phyloP scores from a whole-genome alignment of 92 coral and sea anemone species.

The Isaurus tuberculatus region DNA sequence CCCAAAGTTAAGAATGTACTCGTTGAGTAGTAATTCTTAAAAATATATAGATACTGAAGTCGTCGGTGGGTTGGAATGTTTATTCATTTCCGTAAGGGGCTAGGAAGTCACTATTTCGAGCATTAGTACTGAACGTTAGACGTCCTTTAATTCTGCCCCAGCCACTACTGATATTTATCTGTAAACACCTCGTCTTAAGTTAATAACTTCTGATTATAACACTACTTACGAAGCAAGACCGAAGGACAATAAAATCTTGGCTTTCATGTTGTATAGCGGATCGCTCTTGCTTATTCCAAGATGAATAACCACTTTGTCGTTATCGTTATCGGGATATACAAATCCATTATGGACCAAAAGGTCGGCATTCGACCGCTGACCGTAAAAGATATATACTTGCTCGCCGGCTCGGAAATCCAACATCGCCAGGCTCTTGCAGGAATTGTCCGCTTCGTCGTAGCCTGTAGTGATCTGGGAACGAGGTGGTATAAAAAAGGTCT shows the following conservation, averaged over 20 bases:
- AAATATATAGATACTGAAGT: too few relatives aligned
- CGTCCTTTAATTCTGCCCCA: too few relatives aligned
- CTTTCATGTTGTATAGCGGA: constrained; percentile 83
- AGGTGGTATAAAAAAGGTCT: background rate
- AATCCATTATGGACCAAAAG: constrained; percentile 96
- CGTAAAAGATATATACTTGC: constrained; percentile 93
- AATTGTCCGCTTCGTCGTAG: constrained; percentile 70
- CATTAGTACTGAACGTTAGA: too few relatives aligned
- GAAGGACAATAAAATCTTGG: constrained; percentile 67
- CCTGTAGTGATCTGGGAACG: constrained; percentile 89
- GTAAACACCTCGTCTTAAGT: too few relatives aligned
- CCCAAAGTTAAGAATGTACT: too few relatives aligned
- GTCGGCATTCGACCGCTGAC: constrained; percentile 91
- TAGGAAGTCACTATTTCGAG: too few relatives aligned
- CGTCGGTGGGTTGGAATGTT: too few relatives aligned
- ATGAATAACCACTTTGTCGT: constrained; percentile 78
- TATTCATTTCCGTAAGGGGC: too few relatives aligned
- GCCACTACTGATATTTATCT: too few relatives aligned
- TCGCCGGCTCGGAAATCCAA: constrained; percentile 80
- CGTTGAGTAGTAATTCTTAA: too few relatives aligned
- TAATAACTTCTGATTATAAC: too few relatives aligned
- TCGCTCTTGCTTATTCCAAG: constrained; percentile 97
- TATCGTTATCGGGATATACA: constrained; percentile 75
- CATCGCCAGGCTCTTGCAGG: constrained; percentile 84
- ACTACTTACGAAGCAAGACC: constrained; percentile 84